Conservation (phyloP, 92 coral and sea anemone species). For the Phenganax subtilis region DNA sequence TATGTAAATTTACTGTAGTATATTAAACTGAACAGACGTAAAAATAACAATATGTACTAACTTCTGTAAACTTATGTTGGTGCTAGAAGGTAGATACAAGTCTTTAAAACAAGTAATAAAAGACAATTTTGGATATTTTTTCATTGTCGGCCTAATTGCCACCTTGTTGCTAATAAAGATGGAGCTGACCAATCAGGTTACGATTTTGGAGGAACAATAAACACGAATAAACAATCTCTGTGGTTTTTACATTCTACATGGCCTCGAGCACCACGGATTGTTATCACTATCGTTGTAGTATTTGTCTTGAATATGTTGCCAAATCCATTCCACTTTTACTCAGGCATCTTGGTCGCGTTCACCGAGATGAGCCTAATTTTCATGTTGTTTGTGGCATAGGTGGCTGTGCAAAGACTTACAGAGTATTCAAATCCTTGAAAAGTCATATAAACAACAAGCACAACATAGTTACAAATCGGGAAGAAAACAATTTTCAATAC, state of each 20-base stretch:
- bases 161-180: not conserved
- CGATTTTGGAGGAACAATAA: not conserved
- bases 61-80: no score
- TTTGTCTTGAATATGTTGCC: conserved; percentile 42
- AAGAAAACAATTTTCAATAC: conserved; percentile 1
- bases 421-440: conserved; percentile 18
- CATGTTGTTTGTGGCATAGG: conserved; percentile 45
- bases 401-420: conserved; percentile 47
- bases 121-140: no score
- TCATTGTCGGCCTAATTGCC: not conserved
- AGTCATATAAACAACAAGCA: conserved; percentile 40
- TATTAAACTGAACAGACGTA: no score
- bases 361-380: conserved; percentile 33
- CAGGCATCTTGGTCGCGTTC: conserved; percentile 40
- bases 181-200: not conserved
- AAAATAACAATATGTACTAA: no score
- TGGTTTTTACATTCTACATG: no score
- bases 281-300: conserved; percentile 35
- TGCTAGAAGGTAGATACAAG: no score
- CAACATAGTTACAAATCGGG: conserved; percentile 21
- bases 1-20: no score
- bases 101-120: no score
- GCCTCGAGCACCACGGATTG: conserved; percentile 17
- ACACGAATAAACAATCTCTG: no score
- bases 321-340: conserved; percentile 21